phyloP scores from a whole-genome alignment of 1,140 invertebrate species.

The Drosophila asahinai region DNA sequence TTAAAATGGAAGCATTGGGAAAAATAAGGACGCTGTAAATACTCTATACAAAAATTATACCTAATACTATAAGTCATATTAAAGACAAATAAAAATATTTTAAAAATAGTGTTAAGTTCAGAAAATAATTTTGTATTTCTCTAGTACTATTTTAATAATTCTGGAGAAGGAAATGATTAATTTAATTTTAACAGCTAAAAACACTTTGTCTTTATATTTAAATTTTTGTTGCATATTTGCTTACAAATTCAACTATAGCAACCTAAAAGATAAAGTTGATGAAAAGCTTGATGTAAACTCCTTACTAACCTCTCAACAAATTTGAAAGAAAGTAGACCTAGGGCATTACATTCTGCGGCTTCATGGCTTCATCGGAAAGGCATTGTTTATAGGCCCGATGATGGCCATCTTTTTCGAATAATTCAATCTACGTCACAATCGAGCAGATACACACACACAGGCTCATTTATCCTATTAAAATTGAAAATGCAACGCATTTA shows the following conservation, averaged over 20 bases:
- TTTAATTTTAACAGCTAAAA: no score
- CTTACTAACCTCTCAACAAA: neutral
- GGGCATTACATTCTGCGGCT: neutral
- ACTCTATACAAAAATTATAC: neutral
- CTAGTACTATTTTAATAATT: no score
- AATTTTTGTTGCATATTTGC: neutral
- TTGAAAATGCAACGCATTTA: conserved; percentile 45
- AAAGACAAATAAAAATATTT: neutral
- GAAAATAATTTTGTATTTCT: no score
- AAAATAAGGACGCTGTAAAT: neutral
- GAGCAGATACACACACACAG: neutral
- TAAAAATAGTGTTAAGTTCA: neutral
- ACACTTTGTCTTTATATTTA: no score
- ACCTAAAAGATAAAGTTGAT: no score
- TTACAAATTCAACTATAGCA: no score
- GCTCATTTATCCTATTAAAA: conserved; percentile 53
- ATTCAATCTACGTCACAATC: conserved; percentile 49
- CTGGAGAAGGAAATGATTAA: no score
- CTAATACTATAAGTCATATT: neutral
- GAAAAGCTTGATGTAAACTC: no score
- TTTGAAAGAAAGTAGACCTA: neutral
- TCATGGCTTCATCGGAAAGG: neutral
- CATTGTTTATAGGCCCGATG: conserved; percentile 44
- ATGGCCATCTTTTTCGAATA: conserved; percentile 60
- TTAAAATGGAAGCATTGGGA: neutral